phyloP scores from a whole-genome alignment of 2,797 vertebrate species.

The Karalla daura region DNA sequence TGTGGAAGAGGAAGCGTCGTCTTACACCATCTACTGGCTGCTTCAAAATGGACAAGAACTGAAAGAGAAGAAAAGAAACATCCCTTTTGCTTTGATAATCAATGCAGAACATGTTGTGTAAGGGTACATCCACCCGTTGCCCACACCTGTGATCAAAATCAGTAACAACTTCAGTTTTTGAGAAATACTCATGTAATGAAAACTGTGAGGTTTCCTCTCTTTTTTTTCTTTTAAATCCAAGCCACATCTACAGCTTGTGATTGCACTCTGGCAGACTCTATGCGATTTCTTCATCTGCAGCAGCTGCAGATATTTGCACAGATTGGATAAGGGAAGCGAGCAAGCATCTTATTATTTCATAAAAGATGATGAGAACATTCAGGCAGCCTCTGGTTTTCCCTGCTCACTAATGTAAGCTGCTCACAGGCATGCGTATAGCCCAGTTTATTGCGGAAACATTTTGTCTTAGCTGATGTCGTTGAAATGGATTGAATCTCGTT shows the following conservation, averaged over 20 bases:
- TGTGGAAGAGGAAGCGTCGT: no score
- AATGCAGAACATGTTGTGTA: not conserved
- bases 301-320: not conserved
- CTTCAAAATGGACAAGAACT: not conserved
- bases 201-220: no score
- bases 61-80: no score
- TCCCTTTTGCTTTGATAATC: not conserved
- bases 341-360: constrained; percentile 14
- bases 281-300: not conserved
- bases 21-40: constrained; percentile 17
- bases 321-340: constrained; percentile 15
- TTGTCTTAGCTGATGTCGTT: no score
- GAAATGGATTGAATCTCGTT: not conserved
- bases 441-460: not conserved
- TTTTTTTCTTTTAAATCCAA: no score
- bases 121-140: not conserved
- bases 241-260: not conserved
- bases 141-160: not conserved
- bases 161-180: not conserved
- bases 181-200: not conserved
- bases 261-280: not conserved
- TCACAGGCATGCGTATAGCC: not conserved
- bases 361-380: constrained; percentile 19
- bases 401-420: not conserved
- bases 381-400: not conserved